A percentile compares a stretch with the other conserved stretches of the same genome.
Conservation (phyloP, 2,113 vertebrate species). For the Anarrhichthys ocellatus region DNA sequence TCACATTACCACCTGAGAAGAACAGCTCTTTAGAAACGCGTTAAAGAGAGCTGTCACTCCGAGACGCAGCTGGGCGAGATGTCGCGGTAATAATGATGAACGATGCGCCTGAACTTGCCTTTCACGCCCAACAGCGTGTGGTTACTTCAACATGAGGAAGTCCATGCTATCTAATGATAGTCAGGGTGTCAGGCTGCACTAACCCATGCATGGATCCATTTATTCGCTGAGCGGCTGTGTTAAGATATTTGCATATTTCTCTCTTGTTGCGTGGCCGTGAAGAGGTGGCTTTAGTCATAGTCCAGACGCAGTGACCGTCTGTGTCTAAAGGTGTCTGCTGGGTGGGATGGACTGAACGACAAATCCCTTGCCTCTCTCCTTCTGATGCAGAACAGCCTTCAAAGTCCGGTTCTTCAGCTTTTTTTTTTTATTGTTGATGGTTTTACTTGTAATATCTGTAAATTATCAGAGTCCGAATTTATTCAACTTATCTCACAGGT, state of each 20-base stretch:
- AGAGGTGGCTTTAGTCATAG: conserved; percentile 44
- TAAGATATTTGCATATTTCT: conserved; percentile 65
- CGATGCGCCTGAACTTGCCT: conserved; percentile 47
- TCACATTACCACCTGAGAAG: conserved; percentile 57
- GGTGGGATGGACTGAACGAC: conserved; percentile 3
- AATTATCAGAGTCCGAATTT: not conserved
- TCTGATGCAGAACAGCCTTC: not conserved
- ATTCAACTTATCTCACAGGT: not conserved
- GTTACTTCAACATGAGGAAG: conserved; percentile 35
- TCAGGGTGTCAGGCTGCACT: conserved; percentile 55
- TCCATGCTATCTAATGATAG: conserved; percentile 58
- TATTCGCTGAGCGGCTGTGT: conserved; percentile 49
- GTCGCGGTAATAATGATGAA: conserved; percentile 64
- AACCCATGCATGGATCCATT: conserved; percentile 62
- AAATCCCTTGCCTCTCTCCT: conserved; percentile 3
- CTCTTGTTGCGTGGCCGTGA: conserved; percentile 42
- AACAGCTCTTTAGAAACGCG: conserved; percentile 61
- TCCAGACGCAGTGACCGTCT: conserved; percentile 10
- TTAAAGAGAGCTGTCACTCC: conserved; percentile 62
- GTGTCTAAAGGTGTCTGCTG: conserved; percentile 18
- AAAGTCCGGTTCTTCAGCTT: not conserved
- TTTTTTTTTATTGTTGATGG: not conserved
- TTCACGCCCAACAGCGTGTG: conserved; percentile 34
- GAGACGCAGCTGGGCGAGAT: conserved; percentile 39
- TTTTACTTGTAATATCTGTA: not conserved